A percentile compares a stretch with the other conserved stretches of the same genome.
Evolutionary conservation across 2,888 invertebrate genomes (phyloP).

Genomic region (Lydus trimaculatus): DNA sequence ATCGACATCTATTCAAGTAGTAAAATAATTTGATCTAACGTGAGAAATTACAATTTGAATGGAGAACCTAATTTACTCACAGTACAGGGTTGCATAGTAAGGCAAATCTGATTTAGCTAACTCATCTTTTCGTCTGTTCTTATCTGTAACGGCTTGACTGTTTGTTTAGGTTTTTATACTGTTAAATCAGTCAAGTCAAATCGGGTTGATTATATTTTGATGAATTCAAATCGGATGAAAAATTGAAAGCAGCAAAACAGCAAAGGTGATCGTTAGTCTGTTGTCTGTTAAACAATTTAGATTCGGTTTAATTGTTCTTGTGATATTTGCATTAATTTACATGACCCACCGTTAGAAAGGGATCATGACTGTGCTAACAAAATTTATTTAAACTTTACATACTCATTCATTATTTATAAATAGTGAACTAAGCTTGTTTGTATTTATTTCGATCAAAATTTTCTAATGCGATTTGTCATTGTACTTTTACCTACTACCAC

Average conservation of each 20-base stretch:
- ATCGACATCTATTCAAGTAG: constrained; percentile 22
- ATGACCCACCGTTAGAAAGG: constrained; percentile 12
- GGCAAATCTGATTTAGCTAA: not conserved
- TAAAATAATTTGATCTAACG: constrained; percentile 37
- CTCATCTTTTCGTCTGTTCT: too few relatives aligned
- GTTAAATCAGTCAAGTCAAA: not conserved
- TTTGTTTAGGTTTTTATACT: too few relatives aligned
- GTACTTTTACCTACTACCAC: too few relatives aligned
- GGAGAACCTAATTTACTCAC: not conserved
- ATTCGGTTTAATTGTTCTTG: constrained; percentile 21
- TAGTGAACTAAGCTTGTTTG: not conserved
- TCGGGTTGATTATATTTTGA: not conserved
- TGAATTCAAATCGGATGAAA: not conserved
- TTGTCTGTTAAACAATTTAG: constrained; percentile 19
- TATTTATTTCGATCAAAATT: not conserved
- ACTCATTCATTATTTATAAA: constrained; percentile 10
- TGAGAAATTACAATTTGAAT: constrained; percentile 10
- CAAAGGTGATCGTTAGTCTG: not conserved
- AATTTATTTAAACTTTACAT: constrained; percentile 8
- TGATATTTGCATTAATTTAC: constrained; percentile 22
- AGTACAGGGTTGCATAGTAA: not conserved
- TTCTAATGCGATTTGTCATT: not conserved
- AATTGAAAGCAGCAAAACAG: too few relatives aligned
- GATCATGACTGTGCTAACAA: not conserved
- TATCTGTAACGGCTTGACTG: too few relatives aligned